These are phyloP conservation scores for Dromiciops gliroides DNA, from an alignment of 2,113 vertebrate species.

Conservation along the genomic window DNA sequence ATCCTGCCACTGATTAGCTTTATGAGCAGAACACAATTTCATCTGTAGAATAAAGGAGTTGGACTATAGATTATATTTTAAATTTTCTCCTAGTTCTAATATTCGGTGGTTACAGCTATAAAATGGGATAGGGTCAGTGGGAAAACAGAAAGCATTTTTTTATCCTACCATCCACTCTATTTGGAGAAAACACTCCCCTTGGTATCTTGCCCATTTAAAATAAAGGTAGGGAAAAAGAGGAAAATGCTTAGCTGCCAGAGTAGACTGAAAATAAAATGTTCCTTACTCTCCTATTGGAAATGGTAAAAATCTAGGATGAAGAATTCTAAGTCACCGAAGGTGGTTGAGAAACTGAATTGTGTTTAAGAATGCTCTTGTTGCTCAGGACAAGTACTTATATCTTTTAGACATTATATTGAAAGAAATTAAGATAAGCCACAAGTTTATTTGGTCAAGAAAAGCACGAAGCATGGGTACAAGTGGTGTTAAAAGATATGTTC, in stretches of 20 bases:
- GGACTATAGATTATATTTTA: neutral
- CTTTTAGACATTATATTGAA: neutral
- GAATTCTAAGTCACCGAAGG: neutral
- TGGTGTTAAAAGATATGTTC: neutral
- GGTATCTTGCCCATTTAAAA: neutral
- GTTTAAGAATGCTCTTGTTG: neutral
- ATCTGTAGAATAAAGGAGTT: neutral
- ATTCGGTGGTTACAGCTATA: neutral
- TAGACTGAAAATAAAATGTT: neutral
- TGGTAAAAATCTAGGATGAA: neutral
- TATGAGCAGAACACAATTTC: neutral
- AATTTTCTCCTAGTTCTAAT: no score
- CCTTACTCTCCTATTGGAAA: neutral
- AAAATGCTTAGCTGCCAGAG: neutral
- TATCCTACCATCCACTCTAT: neutral
- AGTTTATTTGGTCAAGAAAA: neutral
- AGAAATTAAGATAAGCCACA: neutral
- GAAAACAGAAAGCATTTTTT: neutral
- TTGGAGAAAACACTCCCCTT: neutral
- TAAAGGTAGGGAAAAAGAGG: neutral
- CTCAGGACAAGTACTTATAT: slow-evolving; percentile 6
- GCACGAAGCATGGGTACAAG: neutral
- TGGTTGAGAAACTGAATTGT: neutral
- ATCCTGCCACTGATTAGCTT: neutral
- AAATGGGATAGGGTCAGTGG: neutral